Evolutionary conservation across 2,797 vertebrate species (phyloP).

Genomic region (Peromyscus aztecus): DNA sequence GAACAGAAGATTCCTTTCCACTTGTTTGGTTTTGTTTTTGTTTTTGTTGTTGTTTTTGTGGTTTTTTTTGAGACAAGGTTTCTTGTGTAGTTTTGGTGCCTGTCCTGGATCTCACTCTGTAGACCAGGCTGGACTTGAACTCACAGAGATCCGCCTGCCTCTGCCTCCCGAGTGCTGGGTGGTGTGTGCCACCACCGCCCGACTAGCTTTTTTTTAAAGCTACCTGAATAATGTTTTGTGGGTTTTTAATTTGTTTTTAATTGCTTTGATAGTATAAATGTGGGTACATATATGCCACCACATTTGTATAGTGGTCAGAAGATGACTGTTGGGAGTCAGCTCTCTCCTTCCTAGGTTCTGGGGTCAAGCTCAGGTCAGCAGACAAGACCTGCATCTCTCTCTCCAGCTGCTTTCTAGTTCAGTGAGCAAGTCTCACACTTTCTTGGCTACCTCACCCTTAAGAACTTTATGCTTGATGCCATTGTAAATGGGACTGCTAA

Average conservation of each 20-base stretch:
- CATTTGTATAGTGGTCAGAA: neutral
- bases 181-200: too few species aligned
- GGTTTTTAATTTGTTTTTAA: conserved; percentile 20
- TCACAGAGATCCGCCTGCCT: too few species aligned
- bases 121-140: too few species aligned
- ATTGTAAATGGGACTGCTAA: conserved; percentile 32
- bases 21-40: neutral
- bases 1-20: neutral
- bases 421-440: neutral
- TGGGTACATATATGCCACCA: neutral
- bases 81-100: too few species aligned
- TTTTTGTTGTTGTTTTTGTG: too few species aligned
- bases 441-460: conserved; percentile 1
- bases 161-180: too few species aligned
- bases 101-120: too few species aligned
- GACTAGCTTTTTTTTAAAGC: neutral
- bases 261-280: neutral
- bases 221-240: neutral
- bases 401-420: neutral
- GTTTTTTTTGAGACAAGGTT: too few species aligned
- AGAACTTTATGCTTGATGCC: neutral
- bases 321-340: neutral
- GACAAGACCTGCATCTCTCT: neutral
- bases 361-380: neutral
- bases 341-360: neutral